phyloP scores from a whole-genome alignment of 2,113 vertebrate genomes.

The Peromyscus maniculatus region DNA sequence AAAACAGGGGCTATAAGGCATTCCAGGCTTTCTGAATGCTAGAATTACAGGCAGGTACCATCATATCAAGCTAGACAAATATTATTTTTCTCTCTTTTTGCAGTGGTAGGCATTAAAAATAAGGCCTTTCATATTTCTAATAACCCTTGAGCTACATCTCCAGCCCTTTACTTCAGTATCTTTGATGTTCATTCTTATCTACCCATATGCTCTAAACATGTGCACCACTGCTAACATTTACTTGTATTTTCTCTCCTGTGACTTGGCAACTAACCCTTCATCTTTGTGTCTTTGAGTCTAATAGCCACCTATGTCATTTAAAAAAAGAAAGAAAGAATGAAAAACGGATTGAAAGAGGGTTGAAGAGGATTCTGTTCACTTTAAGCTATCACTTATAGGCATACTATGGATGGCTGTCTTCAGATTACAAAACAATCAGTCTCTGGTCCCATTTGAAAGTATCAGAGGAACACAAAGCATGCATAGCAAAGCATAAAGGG shows the following conservation, averaged over 20 bases:
- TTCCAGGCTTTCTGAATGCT: background rate
- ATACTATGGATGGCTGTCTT: background rate
- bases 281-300: slow-evolving; percentile 33
- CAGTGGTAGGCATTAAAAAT: background rate
- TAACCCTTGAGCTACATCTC: background rate
- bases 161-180: background rate
- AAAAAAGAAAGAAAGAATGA: background rate
- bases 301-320: background rate
- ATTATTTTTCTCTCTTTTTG: background rate
- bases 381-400: background rate
- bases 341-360: background rate
- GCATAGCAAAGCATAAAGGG: background rate
- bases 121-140: background rate
- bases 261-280: slow-evolving; percentile 6
- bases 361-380: background rate
- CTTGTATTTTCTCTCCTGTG: slow-evolving; percentile 46
- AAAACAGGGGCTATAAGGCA: background rate
- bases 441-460: background rate
- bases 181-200: slow-evolving; percentile 30
- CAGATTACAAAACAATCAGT: slow-evolving; percentile 33
- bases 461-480: background rate
- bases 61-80: background rate
- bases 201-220: background rate
- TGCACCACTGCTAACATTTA: background rate
- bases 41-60: background rate